phyloP scores from a whole-genome alignment of 2,797 vertebrate species.

The Mus spretus region DNA sequence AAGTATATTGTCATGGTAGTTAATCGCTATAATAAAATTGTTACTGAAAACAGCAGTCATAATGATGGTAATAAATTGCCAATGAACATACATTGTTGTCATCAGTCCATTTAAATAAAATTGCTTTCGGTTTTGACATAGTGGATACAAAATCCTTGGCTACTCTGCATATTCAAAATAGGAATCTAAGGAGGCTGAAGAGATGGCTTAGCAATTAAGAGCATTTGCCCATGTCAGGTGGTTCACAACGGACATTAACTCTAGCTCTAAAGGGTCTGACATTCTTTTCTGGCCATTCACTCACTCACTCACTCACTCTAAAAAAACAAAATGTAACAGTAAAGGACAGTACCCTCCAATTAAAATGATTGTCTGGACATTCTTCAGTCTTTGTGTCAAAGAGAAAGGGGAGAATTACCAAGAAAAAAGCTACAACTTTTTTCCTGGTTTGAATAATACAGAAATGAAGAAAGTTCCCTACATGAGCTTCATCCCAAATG shows the following conservation, averaged over 20 bases:
- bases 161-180: neutral
- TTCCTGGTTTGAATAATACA: neutral
- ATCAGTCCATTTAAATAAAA: constrained; percentile 21
- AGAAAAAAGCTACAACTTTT: neutral
- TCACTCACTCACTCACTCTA: neutral
- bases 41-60: neutral
- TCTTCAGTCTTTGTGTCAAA: constrained; percentile 16
- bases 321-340: neutral
- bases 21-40: neutral
- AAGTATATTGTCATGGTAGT: constrained; percentile 10
- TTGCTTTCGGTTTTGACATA: neutral
- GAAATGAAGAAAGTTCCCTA: neutral
- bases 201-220: neutral
- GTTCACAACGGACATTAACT: neutral
- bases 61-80: neutral
- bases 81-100: neutral
- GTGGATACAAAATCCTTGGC: neutral
- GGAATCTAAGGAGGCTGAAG: neutral
- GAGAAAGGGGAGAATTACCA: neutral
- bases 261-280: neutral
- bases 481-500: neutral
- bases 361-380: neutral
- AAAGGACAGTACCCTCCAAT: neutral
- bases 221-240: neutral
- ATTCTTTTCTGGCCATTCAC: neutral